These are phyloP conservation scores for Lobophora halterata DNA, from an alignment of 2,888 invertebrate species.

Conservation along the genomic window DNA sequence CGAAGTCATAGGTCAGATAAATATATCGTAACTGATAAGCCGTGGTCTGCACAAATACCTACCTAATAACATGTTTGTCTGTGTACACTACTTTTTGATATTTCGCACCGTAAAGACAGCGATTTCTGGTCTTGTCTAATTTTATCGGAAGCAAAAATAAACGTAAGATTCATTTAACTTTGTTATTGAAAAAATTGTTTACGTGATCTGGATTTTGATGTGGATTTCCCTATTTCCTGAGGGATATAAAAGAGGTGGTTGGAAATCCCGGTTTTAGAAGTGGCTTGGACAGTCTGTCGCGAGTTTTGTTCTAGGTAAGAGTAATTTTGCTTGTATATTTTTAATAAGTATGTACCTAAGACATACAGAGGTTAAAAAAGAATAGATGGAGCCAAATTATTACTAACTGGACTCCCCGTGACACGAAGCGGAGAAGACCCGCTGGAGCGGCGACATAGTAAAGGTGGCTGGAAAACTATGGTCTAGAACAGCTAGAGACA, in stretches of 20 bases:
- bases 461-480: too few species aligned
- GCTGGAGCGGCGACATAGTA: too few species aligned
- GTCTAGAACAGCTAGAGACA: too few species aligned
- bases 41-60: slow-evolving; percentile 46
- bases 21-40: slow-evolving; percentile 44
- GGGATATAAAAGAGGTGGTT: slow-evolving; percentile 21
- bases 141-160: too few species aligned
- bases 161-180: slow-evolving; percentile 32
- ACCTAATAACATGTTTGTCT: slow-evolving; percentile 58
- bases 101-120: slow-evolving; percentile 26
- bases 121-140: slow-evolving; percentile 27
- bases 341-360: too few species aligned
- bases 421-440: too few species aligned
- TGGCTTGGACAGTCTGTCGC: background rate
- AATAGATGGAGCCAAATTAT: too few species aligned
- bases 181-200: slow-evolving; percentile 34
- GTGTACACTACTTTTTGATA: slow-evolving; percentile 37
- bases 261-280: slow-evolving; percentile 11
- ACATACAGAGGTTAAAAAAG: too few species aligned
- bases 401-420: too few species aligned
- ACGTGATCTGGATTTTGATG: slow-evolving; percentile 18
- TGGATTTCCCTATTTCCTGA: slow-evolving; percentile 6
- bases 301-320: slow-evolving; percentile 8
- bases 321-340: too few species aligned
- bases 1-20: slow-evolving; percentile 17